Base-by-base conservation (phyloP, 1,140 invertebrate species). In the Drosophila ambigua region DNA sequence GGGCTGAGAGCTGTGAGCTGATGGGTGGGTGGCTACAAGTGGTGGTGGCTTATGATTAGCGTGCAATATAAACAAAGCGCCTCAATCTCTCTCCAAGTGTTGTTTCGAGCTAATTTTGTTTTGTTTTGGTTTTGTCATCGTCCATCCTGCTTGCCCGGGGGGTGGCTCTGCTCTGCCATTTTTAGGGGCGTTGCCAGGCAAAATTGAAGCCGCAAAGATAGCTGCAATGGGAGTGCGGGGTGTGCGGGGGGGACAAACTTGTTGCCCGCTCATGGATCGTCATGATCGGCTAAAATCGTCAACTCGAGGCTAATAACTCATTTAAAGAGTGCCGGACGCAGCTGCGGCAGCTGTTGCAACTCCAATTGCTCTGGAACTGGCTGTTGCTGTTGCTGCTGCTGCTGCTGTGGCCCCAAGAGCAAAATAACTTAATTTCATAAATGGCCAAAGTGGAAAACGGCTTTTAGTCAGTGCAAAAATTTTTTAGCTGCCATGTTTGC, bases 381-480 rank as follows among this genome's bases (percentile, higher is more conserved):
- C 45, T 20, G 64, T 20, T 41, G 53, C 48, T 69, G 69, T 60
- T 57, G 66, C 59, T 43, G 60, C 24, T 57, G 66, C 59, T 43
- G 60, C 24, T 58, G 61, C 73, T 61, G 44, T 65, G 54, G 83
- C 82, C 75, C 88, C 87, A 76, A 76, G 87, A 90, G 89, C 81
- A 87, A 91, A 91, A 91, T 91, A 91, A 91, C 89, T 91, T 90
- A 83, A 91, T 91, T 91, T 91, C 77, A 91, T 87, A 91, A 91
- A 91, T 91, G 89, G 89, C 74, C 48, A 78, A 62, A 71, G 64
- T 73, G 61, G 59, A 77, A 64, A 49, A 67, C 63, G 61, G 77
- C 71, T 76, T 82, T 82, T 63, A 57, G 73, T 66, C 64, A 63
- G 61, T 52, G 65, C 20, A 20, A 20, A 74, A 88, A 83, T 79